Evolutionary conservation across 2,113 vertebrate genomes (phyloP), one percentile per base, ranked within the genome.

Genomic region (Varanus komodoensis): DNA sequence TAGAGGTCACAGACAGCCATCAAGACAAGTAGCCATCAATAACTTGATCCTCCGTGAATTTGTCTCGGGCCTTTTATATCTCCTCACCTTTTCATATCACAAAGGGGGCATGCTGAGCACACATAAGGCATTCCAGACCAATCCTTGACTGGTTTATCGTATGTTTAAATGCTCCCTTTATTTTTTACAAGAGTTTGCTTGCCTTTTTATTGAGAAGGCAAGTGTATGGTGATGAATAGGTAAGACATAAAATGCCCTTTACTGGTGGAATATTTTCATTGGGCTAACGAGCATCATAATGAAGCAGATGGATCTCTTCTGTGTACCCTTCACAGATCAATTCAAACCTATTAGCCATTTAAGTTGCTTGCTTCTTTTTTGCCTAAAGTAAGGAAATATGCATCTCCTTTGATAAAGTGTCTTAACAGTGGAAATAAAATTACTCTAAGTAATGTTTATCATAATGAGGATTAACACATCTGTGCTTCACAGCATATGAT

Each of bases 401-500:
- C 84, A 88, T 93, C 93, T 93, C 44, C 84, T 91, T 93, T 90
- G 84, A 27, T 88, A 78, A 93, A 88, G 73, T 92, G n/a, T 87
- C 79, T 87, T 84, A 90, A 87, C 67, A 85, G 32, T 89, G 90
- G 89, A 94, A 93, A 89, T 83, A 93, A 93, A 93, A 93, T 82
- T 90, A 74, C 95, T 95, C 68, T 8, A 89, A 83, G 92, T 92
- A 94, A 93, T 84, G 74, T 89, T 92, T 96, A 95, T 91, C 0
- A 0, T 94, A 95, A 95, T 91, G 87, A 21, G 90, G 96, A 92
- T 94, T 96, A 97, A 94, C 90, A 93, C 95, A 95, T 95, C 90
- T 94, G 75, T 95, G 84, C 74, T 93, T 91, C 94, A 75, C 23
- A 87, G 90, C 85, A 83, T 94, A 92, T 89, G 93, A 92, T 77